Percentiles rank a stretch among this genome's conserved stretches.
Evolutionary conservation across 1,140 invertebrate species (phyloP).

Genomic region (Magallana gigas): DNA sequence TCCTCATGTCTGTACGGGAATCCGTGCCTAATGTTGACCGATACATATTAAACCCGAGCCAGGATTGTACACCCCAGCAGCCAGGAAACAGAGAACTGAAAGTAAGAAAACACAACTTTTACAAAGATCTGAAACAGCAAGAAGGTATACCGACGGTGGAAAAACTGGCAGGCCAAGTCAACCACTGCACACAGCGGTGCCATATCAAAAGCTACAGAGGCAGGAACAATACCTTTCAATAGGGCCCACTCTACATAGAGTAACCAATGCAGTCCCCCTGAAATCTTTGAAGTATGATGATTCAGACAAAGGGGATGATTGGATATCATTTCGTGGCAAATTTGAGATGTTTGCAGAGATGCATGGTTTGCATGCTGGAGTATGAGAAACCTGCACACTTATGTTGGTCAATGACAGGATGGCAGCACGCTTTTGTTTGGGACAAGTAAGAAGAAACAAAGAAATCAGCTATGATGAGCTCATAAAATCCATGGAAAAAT

Average conservation of each 20-base stretch:
- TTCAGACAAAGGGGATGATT: slow-evolving; percentile 4
- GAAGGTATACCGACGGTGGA: neutral
- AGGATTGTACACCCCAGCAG: neutral
- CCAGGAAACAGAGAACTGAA: neutral
- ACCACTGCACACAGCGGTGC: neutral
- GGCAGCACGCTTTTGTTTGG: slow-evolving; percentile 13
- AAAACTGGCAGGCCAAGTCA: neutral
- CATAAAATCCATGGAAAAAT: slow-evolving; percentile 42
- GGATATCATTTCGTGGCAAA: slow-evolving; percentile 32
- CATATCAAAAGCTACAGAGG: neutral
- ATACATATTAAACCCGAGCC: neutral
- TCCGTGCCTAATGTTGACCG: neutral
- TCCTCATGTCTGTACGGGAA: neutral
- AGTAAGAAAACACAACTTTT: neutral
- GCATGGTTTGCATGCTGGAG: slow-evolving; percentile 1
- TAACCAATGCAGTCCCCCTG: neutral
- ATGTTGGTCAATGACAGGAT: slow-evolving; percentile 27
- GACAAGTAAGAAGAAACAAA: neutral
- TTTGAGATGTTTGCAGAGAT: slow-evolving; percentile 20
- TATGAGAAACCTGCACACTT: neutral
- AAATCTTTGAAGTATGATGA: slow-evolving; percentile 17
- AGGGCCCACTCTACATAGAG: neutral
- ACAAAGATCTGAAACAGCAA: neutral
- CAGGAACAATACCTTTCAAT: neutral
- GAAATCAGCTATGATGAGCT: slow-evolving; percentile 27